Evolutionary conservation across 2,888 invertebrate species (phyloP).

Genomic region (Drosophila imparisetae): DNA sequence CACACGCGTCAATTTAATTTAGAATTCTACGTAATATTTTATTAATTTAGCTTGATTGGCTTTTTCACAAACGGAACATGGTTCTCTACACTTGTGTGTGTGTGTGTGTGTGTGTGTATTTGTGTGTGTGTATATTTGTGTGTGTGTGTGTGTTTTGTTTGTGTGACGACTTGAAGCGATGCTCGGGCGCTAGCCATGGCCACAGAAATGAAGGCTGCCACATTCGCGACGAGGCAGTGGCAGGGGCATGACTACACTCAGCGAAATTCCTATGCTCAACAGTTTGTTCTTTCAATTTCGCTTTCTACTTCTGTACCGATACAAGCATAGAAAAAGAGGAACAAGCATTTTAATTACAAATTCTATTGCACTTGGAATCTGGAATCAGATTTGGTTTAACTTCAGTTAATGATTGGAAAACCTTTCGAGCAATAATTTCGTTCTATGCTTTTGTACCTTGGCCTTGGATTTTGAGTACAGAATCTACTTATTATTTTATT

Average conservation of each 20-base stretch:
- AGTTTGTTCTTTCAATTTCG: neutral
- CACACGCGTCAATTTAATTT: slow-evolving; percentile 79
- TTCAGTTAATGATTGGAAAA: neutral
- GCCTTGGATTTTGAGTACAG: neutral
- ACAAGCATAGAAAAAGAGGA: neutral
- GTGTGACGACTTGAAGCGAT: slow-evolving; percentile 28
- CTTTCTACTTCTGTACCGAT: neutral
- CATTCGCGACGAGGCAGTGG: neutral
- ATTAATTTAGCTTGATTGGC: slow-evolving; percentile 80
- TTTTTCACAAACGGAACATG: slow-evolving; percentile 71
- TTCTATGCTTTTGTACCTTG: neutral
- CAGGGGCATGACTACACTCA: neutral
- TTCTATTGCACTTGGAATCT: neutral
- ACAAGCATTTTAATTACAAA: neutral
- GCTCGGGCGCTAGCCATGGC: slow-evolving; percentile 10
- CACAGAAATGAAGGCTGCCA: slow-evolving; percentile 11
- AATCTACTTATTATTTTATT: neutral
- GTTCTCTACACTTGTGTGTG: slow-evolving; percentile 5
- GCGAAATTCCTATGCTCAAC: neutral
- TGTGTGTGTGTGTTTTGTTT: neutral
- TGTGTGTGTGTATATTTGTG: neutral
- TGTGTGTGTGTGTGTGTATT: neutral
- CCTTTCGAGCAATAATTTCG: neutral
- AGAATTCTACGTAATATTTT: slow-evolving; percentile 79
- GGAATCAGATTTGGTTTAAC: neutral